These are phyloP conservation scores for Clinocottus analis DNA, from an alignment of 2,113 vertebrate genomes.

Conservation along the genomic window DNA sequence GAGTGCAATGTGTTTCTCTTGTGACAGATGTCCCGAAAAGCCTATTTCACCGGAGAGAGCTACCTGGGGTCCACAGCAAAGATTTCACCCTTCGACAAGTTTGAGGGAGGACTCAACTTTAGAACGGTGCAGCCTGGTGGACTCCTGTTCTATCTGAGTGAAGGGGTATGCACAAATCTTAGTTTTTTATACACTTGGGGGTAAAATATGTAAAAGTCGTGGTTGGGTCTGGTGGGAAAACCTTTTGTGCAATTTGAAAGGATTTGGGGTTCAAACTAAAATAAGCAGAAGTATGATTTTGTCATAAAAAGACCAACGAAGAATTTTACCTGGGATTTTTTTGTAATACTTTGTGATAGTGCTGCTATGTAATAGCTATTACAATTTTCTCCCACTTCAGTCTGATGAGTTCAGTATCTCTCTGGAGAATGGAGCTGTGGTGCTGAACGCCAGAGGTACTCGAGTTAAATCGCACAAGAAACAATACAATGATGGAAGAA, in stretches of 20 bases:
- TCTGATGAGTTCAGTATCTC: conserved; percentile 90
- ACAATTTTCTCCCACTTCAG: conserved; percentile 79
- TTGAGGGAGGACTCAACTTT: conserved; percentile 96
- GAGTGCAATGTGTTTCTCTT: conserved; percentile 18
- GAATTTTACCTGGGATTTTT: neutral
- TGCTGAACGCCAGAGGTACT: conserved; percentile 87
- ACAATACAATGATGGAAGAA: conserved; percentile 90
- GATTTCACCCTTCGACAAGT: conserved; percentile 87
- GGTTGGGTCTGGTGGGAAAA: neutral
- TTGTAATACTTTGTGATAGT: neutral
- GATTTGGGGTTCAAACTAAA: neutral
- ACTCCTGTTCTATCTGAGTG: conserved; percentile 89
- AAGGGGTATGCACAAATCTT: conserved; percentile 83
- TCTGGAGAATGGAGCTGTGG: conserved; percentile 91
- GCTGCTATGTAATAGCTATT: neutral
- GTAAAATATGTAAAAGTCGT: neutral
- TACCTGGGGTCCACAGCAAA: conserved; percentile 92
- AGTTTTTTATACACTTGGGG: neutral
- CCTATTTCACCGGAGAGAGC: conserved; percentile 93
- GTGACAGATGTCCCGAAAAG: conserved; percentile 92
- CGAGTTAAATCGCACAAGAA: conserved; percentile 88
- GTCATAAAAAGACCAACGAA: neutral
- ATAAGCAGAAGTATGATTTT: neutral
- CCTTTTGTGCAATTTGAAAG: neutral
- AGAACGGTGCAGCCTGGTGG: conserved; percentile 90